These are phyloP conservation scores for Mycogona germanica DNA, from an alignment of 2,888 invertebrate genomes.

Conservation along the genomic window DNA sequence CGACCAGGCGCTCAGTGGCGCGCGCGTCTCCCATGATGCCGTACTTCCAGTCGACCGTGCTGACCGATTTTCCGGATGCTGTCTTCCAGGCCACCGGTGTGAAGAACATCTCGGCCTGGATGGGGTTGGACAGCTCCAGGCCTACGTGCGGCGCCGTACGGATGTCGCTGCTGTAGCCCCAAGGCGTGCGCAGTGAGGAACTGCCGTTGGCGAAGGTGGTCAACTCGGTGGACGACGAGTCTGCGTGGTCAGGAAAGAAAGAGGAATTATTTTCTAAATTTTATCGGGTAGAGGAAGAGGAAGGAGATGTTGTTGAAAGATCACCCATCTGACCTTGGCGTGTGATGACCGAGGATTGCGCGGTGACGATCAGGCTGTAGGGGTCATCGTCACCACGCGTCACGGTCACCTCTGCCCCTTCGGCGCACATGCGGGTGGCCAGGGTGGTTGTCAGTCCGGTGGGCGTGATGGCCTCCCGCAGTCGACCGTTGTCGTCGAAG, in stretches of 20 bases:
- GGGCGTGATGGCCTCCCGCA: constrained; percentile 72
- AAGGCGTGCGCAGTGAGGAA: constrained; percentile 7
- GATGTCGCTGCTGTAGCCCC: constrained; percentile 16
- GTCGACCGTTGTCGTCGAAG: constrained; percentile 78
- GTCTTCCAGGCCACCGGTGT: constrained; percentile 17
- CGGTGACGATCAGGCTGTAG: constrained; percentile 14
- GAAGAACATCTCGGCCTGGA: constrained; percentile 20
- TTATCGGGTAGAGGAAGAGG: too few species aligned
- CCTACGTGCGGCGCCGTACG: constrained; percentile 16
- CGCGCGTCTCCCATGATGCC: constrained; percentile 17
- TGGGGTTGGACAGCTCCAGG: constrained; percentile 17
- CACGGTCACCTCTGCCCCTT: constrained; percentile 19
- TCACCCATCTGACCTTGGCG: constrained; percentile 18
- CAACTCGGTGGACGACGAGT: constrained; percentile 12
- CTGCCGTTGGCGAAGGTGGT: constrained; percentile 19
- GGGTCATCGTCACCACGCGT: constrained; percentile 14
- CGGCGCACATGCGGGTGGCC: constrained; percentile 6
- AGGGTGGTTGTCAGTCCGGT: constrained; percentile 46
- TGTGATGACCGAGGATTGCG: constrained; percentile 16
- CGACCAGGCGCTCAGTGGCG: constrained; percentile 16
- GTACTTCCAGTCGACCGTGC: constrained; percentile 18
- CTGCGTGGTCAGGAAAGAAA: too few species aligned
- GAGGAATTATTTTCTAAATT: too few species aligned
- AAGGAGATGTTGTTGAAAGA: background rate
- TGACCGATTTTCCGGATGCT: constrained; percentile 13